Conservation (phyloP, 2,797 vertebrate species). For the Sebastes umbrosus region DNA sequence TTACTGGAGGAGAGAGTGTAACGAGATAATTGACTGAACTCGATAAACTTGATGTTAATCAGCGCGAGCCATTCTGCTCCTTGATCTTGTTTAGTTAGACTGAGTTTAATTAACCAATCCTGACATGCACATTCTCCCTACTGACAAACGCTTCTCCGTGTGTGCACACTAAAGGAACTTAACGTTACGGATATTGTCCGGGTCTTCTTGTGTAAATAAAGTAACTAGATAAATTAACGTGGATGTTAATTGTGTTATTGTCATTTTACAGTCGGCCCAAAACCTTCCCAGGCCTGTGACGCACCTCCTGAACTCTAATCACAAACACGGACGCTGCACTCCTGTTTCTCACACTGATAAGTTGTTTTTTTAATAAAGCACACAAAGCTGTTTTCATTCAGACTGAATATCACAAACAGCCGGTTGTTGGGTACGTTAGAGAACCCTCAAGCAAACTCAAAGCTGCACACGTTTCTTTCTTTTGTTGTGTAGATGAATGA, state of each 20-base stretch:
- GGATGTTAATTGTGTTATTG: neutral
- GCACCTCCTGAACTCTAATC: neutral
- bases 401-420: neutral
- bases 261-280: slow-evolving; percentile 1
- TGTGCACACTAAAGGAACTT: neutral
- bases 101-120: slow-evolving; percentile 51
- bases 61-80: slow-evolving; percentile 18
- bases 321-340: neutral
- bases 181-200: neutral
- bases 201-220: neutral
- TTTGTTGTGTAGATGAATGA: neutral
- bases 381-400: slow-evolving; percentile 12
- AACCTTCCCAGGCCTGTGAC: neutral
- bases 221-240: neutral
- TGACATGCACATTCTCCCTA: neutral
- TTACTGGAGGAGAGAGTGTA: slow-evolving; percentile 13
- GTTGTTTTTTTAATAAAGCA: neutral
- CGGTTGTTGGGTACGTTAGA: neutral
- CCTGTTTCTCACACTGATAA: slow-evolving; percentile 17
- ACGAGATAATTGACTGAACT: slow-evolving; percentile 48
- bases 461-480: neutral
- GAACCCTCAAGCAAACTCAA: neutral
- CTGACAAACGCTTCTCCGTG: neutral
- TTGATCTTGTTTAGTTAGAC: slow-evolving; percentile 52
- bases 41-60: slow-evolving; percentile 48